Evolutionary conservation across 2,888 invertebrate genomes (phyloP).

Genomic region (Lagria hirta): DNA sequence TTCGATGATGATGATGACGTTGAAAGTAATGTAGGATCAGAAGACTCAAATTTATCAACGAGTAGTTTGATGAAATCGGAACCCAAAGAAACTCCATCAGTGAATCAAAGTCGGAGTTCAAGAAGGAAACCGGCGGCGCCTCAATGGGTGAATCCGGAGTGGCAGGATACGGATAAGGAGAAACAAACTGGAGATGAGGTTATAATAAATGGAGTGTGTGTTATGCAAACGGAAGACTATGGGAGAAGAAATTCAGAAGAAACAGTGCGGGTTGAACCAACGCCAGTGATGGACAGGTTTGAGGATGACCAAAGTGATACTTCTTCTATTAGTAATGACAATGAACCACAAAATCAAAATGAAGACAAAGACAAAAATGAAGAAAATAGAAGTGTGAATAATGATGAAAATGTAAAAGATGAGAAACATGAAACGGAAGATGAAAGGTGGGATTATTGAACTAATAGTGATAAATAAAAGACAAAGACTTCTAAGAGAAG

Average conservation of each 20-base stretch:
- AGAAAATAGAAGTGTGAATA: constrained; percentile 33
- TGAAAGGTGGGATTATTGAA: constrained; percentile 65
- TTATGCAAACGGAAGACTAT: constrained; percentile 83
- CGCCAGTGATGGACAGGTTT: constrained; percentile 67
- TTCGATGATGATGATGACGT: constrained; percentile 80
- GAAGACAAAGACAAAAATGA: constrained; percentile 42
- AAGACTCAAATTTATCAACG: constrained; percentile 58
- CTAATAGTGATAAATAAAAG: constrained; percentile 23
- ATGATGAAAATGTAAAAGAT: constrained; percentile 38
- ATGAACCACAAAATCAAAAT: constrained; percentile 32
- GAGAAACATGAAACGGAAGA: constrained; percentile 62
- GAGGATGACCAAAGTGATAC: constrained; percentile 59
- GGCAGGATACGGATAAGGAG: constrained; percentile 70
- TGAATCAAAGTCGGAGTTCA: constrained; percentile 53
- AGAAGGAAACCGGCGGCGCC: constrained; percentile 94
- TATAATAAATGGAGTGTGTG: constrained; percentile 92
- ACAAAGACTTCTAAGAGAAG: constrained; percentile 20
- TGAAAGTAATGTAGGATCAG: constrained; percentile 74
- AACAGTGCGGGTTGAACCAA: constrained; percentile 76
- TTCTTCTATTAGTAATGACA: constrained; percentile 51
- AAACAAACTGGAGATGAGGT: constrained; percentile 72
- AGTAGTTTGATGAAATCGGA: constrained; percentile 60
- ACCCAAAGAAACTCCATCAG: constrained; percentile 53
- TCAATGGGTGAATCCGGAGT: constrained; percentile 96
- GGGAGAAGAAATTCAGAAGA: constrained; percentile 60